Evolutionary conservation across 1,140 invertebrate species (phyloP).

Genomic region (Drosophila melanogaster): DNA sequence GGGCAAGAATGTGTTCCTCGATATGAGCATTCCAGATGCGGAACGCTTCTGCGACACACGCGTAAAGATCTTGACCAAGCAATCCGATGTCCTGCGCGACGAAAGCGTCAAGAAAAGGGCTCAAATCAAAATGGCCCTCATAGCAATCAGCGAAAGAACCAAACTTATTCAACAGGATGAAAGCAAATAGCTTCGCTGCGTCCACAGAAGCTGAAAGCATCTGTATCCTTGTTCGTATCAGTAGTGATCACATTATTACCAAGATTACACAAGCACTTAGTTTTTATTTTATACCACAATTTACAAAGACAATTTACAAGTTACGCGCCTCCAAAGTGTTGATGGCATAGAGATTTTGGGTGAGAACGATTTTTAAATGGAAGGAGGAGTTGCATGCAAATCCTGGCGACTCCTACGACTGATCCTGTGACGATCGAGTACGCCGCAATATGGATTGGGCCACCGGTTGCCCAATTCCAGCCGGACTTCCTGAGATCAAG

Average conservation of each 20-base stretch:
- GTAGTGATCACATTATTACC: neutral
- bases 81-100: conserved; percentile 87
- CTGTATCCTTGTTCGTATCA: no score
- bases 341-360: conserved; percentile 29
- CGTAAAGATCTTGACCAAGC: conserved; percentile 87
- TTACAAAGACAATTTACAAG: conserved; percentile 62
- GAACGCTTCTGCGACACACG: conserved; percentile 89
- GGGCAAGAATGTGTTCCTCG: conserved; percentile 90
- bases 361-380: conserved; percentile 2
- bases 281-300: conserved; percentile 55
- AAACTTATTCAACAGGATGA: conserved; percentile 51
- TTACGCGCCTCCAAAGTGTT: conserved; percentile 5
- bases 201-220: neutral
- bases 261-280: conserved; percentile 29
- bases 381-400: neutral
- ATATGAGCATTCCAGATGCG: conserved; percentile 90
- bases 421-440: neutral
- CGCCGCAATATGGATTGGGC: neutral
- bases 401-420: neutral
- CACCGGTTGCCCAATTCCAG: no score
- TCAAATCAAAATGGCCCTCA: conserved; percentile 91
- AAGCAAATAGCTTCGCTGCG: neutral
- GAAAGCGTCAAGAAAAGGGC: conserved; percentile 90
- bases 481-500: no score
- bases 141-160: conserved; percentile 88